Evolutionary conservation across 2,797 vertebrate species (phyloP), one percentile per base, ranked within the genome.

Genomic region (Coendou prehensilis): DNA sequence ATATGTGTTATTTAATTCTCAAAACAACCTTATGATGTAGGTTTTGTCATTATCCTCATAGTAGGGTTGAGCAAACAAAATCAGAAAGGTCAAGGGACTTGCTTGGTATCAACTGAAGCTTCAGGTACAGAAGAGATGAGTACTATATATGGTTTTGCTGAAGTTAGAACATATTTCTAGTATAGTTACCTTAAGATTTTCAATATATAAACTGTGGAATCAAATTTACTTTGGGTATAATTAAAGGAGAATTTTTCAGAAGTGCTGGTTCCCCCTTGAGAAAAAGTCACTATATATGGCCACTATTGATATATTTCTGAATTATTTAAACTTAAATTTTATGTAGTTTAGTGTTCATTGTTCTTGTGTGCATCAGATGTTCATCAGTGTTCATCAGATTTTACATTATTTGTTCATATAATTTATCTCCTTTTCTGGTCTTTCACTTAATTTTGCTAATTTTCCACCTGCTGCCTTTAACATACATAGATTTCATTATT

Each of bases 221-320:
- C 67, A 71, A 79, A 30, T 56, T 83, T 71, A 78, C 57, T 88
- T 92, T 61, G 63, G 45, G 33, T 79, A 73, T 87, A 91, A 87
- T 63, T 14, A 9, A 52, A 41, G 20, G 37, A 63, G 30, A 84
- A 37, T 88, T 78, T 93, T 87, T 63, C 15, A 63, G 41, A 63
- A 83, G 52, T 78, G 10, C 37, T 90, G 11, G 28, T 87, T 91
- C 85, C 56, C 20, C 20, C 23, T 85, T 85, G 71, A 41, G 52
- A 83, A 94, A 78, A 73, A 41, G 5, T 50, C 9, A 63, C 7
- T 30, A 4, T 33, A 37, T 81, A 45, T 76, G 67, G 67, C 52
- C 59, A 76, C 5, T 22, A 2, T 50, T 50, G 18, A 41, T 78
- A 87, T 52, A 69, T 8, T 93, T 78, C 18, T 71, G 2, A 91